Percentiles rank a stretch among this genome's conserved stretches.
These are phyloP conservation scores for Acleris holmiana DNA, from an alignment of 2,888 invertebrate genomes.

Conservation along the genomic window DNA sequence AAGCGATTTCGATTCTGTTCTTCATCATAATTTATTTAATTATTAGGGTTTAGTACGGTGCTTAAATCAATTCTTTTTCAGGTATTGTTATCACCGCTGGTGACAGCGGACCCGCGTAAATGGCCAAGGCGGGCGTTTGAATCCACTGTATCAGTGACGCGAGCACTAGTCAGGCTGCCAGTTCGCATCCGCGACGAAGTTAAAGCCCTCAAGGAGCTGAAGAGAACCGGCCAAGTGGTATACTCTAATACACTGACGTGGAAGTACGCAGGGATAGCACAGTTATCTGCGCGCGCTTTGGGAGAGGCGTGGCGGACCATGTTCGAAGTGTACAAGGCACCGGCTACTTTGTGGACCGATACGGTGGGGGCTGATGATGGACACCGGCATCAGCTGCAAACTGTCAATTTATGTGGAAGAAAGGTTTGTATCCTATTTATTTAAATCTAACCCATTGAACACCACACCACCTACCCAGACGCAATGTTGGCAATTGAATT, in stretches of 20 bases:
- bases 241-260: slow-evolving; percentile 68
- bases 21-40: neutral
- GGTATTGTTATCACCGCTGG: slow-evolving; percentile 71
- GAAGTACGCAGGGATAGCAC: slow-evolving; percentile 73
- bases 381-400: slow-evolving; percentile 83
- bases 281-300: slow-evolving; percentile 65
- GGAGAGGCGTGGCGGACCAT: slow-evolving; percentile 63
- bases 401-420: slow-evolving; percentile 87
- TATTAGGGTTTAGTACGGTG: too few relatives aligned
- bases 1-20: neutral
- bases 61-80: slow-evolving; percentile 44
- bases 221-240: slow-evolving; percentile 60
- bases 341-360: slow-evolving; percentile 79
- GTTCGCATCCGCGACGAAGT: slow-evolving; percentile 64
- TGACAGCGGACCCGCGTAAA: slow-evolving; percentile 74
- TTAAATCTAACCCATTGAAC: neutral
- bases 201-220: slow-evolving; percentile 63
- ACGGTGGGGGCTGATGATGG: slow-evolving; percentile 83
- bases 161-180: slow-evolving; percentile 60
- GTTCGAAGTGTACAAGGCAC: slow-evolving; percentile 67
- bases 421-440: slow-evolving; percentile 67
- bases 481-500: too few relatives aligned
- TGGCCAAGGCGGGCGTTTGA: slow-evolving; percentile 66
- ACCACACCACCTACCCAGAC: neutral
- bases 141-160: slow-evolving; percentile 50